These are phyloP conservation scores for Trichogramma dendrolimi DNA, from an alignment of 2,888 invertebrate species.

Conservation along the genomic window DNA sequence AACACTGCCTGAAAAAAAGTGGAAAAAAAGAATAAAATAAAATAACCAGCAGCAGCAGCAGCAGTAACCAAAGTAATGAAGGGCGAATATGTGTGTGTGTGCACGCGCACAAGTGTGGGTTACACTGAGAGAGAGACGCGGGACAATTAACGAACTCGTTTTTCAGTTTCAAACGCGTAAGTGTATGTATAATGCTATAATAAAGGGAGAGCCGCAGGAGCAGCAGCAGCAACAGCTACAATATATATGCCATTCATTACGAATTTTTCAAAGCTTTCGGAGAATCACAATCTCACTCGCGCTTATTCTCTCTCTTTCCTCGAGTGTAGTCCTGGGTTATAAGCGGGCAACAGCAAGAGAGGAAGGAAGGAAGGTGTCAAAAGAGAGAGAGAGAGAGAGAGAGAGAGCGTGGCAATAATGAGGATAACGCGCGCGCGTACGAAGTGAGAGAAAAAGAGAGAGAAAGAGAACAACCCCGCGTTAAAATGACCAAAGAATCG, in stretches of 20 bases:
- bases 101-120: no score
- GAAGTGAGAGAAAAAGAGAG: background rate
- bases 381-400: constrained; percentile 11
- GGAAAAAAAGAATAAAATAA: no score
- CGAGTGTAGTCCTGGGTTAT: no score
- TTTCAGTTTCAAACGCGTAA: background rate
- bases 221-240: background rate
- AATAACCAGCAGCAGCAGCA: no score
- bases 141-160: constrained; percentile 23
- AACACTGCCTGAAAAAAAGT: no score
- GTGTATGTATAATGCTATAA: background rate
- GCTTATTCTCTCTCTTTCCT: background rate
- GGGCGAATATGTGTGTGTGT: no score
- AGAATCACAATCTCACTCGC: constrained; percentile 24
- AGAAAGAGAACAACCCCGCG: background rate
- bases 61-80: no score
- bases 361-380: constrained; percentile 25
- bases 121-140: background rate
- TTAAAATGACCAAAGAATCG: no score
- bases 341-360: background rate
- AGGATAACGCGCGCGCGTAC: no score
- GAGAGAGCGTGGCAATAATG: background rate
- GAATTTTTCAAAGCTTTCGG: constrained; percentile 28
- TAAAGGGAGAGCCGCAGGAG: background rate
- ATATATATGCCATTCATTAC: constrained; percentile 20